These are phyloP conservation scores for Pristionchus pacificus DNA, from an alignment of 1,140 invertebrate species.

Conservation along the genomic window DNA sequence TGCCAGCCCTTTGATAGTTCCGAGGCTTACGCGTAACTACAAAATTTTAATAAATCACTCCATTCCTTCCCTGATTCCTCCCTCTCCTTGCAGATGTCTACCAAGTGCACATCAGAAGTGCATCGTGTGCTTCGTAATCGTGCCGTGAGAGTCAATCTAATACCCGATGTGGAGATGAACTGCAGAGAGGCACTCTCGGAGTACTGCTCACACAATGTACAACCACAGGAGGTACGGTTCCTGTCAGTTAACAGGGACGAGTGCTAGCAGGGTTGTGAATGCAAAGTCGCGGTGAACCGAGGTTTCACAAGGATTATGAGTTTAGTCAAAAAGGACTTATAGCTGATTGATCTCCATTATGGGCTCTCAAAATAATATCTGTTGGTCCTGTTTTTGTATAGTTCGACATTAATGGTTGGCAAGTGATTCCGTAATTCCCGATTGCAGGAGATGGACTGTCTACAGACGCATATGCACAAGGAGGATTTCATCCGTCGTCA, in stretches of 20 bases:
- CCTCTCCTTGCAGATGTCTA: conserved; percentile 33
- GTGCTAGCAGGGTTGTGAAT: no score
- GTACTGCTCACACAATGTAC: conserved; percentile 75
- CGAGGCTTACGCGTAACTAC: no score
- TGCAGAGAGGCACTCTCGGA: conserved; percentile 80
- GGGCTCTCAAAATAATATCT: no score
- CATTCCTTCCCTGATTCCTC: not conserved
- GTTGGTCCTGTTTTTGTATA: no score
- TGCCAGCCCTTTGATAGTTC: no score
- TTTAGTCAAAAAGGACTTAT: no score
- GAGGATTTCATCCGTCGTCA: conserved; percentile 57
- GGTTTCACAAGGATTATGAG: no score
- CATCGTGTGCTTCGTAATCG: conserved; percentile 83
- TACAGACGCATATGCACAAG: conserved; percentile 81
- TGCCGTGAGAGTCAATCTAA: conserved; percentile 82
- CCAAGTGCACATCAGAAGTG: conserved; percentile 70
- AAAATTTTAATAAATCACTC: no score
- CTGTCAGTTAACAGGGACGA: no score
- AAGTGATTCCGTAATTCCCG: conserved; percentile 16
- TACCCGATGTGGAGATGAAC: conserved; percentile 84
- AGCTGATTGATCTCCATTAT: no score
- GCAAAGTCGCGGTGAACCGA: no score
- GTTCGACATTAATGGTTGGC: no score
- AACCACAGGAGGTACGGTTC: conserved; percentile 64
- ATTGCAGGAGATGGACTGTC: conserved; percentile 73